A percentile compares a stretch with the other conserved stretches of the same genome.
Evolutionary conservation across 1,140 invertebrate species (phyloP).

Genomic region (Akabosia matsudoensis): DNA sequence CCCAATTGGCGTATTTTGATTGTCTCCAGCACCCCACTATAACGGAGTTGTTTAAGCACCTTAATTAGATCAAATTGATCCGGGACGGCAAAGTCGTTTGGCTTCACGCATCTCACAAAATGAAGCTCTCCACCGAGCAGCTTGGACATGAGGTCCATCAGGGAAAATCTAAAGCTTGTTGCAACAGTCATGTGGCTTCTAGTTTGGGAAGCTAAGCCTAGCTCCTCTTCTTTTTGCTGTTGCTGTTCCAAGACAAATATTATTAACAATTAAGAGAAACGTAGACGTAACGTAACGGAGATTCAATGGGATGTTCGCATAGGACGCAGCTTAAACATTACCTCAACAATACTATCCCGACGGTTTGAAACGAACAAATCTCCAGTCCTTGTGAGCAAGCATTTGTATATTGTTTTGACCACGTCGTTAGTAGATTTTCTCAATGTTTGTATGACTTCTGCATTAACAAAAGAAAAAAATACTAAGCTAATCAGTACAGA

Average conservation of each 20-base stretch:
- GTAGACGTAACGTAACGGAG: no score
- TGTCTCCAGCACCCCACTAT: conserved; percentile 77
- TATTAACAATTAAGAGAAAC: no score
- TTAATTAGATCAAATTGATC: conserved; percentile 67
- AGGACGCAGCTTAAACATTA: no score
- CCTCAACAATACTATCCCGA: conserved; percentile 33
- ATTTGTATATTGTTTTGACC: conserved; percentile 73
- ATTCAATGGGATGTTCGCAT: background rate
- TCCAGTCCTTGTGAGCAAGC: conserved; percentile 75
- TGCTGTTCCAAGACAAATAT: no score
- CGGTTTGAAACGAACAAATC: conserved; percentile 63
- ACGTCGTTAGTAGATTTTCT: conserved; percentile 68
- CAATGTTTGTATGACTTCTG: conserved; percentile 72
- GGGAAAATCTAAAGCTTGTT: conserved; percentile 77
- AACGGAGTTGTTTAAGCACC: conserved; percentile 70
- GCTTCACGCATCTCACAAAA: conserved; percentile 80
- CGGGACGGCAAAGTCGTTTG: conserved; percentile 69
- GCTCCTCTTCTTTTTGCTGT: conserved; percentile 50
- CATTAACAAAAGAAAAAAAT: no score
- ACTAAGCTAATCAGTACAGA: no score
- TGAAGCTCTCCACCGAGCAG: conserved; percentile 75
- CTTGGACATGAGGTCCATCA: conserved; percentile 77
- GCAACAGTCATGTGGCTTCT: conserved; percentile 77
- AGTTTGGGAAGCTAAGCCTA: conserved; percentile 71
- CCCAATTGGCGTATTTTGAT: conserved; percentile 76